These are phyloP conservation scores for Acanthosepion esculentum DNA, from an alignment of 2,888 invertebrate genomes.

Conservation along the genomic window DNA sequence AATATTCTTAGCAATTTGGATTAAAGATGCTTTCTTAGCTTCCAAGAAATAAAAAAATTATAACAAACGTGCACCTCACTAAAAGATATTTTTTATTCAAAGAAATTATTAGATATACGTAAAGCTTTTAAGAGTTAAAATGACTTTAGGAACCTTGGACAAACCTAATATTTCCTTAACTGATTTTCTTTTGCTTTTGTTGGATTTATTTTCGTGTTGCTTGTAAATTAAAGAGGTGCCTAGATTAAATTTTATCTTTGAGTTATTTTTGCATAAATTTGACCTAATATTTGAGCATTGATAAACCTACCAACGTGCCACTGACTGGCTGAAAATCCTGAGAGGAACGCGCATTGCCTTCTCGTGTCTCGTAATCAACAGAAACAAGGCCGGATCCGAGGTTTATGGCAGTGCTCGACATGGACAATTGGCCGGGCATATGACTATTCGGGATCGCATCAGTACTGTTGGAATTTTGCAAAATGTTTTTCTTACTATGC, in stretches of 20 bases:
- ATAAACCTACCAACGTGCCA: constrained; percentile 66
- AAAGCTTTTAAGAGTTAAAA: no score
- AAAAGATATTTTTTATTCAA: no score
- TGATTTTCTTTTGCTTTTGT: no score
- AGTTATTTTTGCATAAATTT: background rate
- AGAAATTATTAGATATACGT: no score
- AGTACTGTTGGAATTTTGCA: constrained; percentile 35
- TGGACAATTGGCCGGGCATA: background rate
- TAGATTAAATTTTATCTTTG: background rate
- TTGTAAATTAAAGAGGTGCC: no score
- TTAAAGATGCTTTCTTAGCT: no score
- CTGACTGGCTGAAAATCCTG: constrained; percentile 68
- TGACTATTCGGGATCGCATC: constrained; percentile 34
- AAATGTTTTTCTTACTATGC: background rate
- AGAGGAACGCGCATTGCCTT: constrained; percentile 70
- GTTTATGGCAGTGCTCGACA: background rate
- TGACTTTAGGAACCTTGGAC: no score
- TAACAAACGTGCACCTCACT: no score
- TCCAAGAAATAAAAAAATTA: no score
- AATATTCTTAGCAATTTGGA: no score
- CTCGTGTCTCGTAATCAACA: constrained; percentile 72
- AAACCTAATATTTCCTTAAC: no score
- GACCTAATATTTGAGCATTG: background rate
- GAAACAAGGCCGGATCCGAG: constrained; percentile 59
- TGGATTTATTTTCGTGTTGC: no score